Base-by-base conservation (phyloP, 2,888 invertebrate genomes). In the Euclidia mi region DNA sequence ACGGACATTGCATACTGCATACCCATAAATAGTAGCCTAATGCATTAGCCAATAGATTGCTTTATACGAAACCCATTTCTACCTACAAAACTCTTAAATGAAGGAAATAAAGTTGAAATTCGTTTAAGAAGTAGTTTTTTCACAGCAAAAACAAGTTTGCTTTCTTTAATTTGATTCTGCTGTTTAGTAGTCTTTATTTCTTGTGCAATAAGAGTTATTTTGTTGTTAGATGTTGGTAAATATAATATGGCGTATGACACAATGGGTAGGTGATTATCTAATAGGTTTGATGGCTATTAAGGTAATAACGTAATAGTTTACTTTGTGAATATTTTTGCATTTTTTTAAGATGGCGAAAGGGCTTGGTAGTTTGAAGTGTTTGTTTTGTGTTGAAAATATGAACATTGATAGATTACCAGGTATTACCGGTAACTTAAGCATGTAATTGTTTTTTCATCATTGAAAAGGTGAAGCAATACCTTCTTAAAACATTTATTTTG, bases 1-100 rank as follows among this genome's bases (percentile, higher is more conserved):
- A 35, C 81, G 79, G 83, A 82, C 79, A 71, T 84, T 86, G 79
- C 80, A 68, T 47, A 65, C 31, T 51, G 35, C 61, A 59, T 50
- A 41, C 64, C 74, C 68, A 68, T 79, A 77, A 71, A 65, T 73
- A 70, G 64, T 56, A 72, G 58, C 43, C 46, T 29, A 57, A 61
- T 47, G 47, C 42, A 40, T 83, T 84, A 57, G 49, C 76, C 70
- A 86, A 86, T 69, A 57, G 4, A 18, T 62, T 75, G 48, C 49
- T 45, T 56, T 66, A 68, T 53, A 58, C 20, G 28, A 44, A 32
- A 47, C n/a, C 32, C 2, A 9, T 12, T 20, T 25, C 25, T n/a
- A 3, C 15, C 15, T 28, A 59, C 10, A 18, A 43, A 34, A 57
- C 43, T 32, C 10, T 45, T 46, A 50, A 28, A 1, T 0, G 25